Base-by-base conservation (phyloP, 2,797 vertebrate species). In the Lagodon rhomboides region DNA sequence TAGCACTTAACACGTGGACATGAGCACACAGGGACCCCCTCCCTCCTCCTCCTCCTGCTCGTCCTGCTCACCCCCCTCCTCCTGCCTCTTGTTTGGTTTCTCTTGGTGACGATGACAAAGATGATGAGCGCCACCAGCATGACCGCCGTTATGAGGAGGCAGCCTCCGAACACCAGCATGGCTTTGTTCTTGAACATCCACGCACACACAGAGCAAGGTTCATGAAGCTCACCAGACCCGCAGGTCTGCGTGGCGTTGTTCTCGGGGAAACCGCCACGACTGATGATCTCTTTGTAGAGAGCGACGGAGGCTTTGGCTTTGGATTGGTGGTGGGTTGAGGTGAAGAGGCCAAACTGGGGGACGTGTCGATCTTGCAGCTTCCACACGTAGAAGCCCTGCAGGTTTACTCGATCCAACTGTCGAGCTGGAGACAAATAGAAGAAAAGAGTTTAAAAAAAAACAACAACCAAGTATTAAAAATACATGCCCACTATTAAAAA, bases 351-450 rank as follows among this genome's bases (percentile, higher is more conserved):
- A 73, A 96, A 97, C 86, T 94, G 93, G 2, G 96, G 95, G 15
- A 90, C 92, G 0, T 95, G 92, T 85, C 94, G 95, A 91, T 99
- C 98, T 38, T 97, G 97, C 60, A 99, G 88, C 54, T 96, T 97
- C 95, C 97, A 99, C 6, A 96, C 82, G 0, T 97, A 99, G 84
- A 98, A 98, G 59, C 98, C 98, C 88, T 94, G 95, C 56, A 99
- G 89, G 89, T 97, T 97, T 81, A 99, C 92, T 68, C 95, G 93
- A 81, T 99, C 97, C 30, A 96, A 75, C 47, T 95, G 90, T 43
- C 90, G 93, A 78, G 98, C 98, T 99, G 80, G n/a, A 82, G 66
- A 76, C 34, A 79, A 80, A 87, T n/a, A 67, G 18, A 71, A 71
- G 11, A 27, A 53, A 63, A 16, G 50, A 51, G 13, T 47, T 12